These are phyloP conservation scores for Butastur rufipennis DNA, from an alignment of 2,113 vertebrate genomes.

Conservation along the genomic window DNA sequence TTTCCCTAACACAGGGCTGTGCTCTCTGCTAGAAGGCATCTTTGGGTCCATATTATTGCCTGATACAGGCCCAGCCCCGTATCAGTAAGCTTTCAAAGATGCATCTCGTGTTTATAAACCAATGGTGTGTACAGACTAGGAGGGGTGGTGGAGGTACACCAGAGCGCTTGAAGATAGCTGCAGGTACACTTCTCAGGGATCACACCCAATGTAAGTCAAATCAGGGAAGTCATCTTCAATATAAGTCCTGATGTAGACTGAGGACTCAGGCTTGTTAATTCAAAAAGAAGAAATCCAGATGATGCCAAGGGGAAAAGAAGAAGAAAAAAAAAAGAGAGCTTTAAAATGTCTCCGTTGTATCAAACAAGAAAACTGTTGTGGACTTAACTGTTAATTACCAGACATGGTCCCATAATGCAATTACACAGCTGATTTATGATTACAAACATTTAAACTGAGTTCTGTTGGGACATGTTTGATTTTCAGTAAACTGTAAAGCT, in stretches of 20 bases:
- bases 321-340: not conserved
- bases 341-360: not conserved
- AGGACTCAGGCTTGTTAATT: accelerated
- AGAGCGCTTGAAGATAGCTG: not conserved
- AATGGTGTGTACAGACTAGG: not conserved
- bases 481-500: slow-evolving; percentile 71
- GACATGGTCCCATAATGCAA: not conserved
- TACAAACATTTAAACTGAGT: slow-evolving; percentile 2
- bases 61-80: not conserved
- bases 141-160: not conserved
- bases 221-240: not conserved
- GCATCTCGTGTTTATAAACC: accelerated
- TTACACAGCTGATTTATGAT: not conserved
- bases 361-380: not conserved
- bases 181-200: not conserved
- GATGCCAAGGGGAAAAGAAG: not conserved
- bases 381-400: not conserved
- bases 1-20: not conserved
- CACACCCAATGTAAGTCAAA: accelerated
- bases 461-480: slow-evolving; percentile 25
- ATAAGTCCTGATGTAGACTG: not conserved
- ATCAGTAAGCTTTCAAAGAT: not conserved
- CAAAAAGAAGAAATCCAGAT: not conserved
- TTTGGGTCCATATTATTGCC: not conserved
- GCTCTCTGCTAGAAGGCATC: not conserved